Conservation (phyloP, 2,888 invertebrate genomes). For the Toxonevra muliebris region DNA sequence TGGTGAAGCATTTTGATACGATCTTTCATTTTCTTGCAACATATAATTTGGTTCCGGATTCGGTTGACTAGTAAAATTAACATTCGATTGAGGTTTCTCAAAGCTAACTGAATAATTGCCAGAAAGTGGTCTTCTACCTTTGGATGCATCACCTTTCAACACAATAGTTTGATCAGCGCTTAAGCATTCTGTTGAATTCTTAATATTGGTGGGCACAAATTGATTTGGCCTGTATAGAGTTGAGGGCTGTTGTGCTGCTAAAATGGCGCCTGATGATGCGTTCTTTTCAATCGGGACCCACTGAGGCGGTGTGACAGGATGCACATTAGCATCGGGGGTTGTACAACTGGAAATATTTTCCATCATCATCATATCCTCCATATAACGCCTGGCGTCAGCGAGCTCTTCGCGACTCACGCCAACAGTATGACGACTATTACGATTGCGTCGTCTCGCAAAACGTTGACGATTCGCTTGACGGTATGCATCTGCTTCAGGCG, state of each 20-base stretch:
- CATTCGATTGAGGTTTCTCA: conserved; percentile 17
- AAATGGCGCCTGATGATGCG: conserved; percentile 65
- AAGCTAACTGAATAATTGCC: conserved; percentile 57
- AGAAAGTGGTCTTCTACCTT: conserved; percentile 51
- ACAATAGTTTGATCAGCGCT: conserved; percentile 12
- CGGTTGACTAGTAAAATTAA: conserved; percentile 3
- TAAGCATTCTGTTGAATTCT: conserved; percentile 37
- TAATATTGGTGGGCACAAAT: conserved; percentile 53
- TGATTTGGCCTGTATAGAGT: conserved; percentile 60
- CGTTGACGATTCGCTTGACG: conserved; percentile 64
- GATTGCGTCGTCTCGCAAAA: conserved; percentile 69
- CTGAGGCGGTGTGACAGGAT: conserved; percentile 51
- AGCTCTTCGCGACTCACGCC: conserved; percentile 85
- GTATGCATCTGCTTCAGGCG: conserved; percentile 55
- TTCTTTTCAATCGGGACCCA: conserved; percentile 63
- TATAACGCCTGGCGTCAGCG: conserved; percentile 78
- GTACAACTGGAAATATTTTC: conserved; percentile 57
- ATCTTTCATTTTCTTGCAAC: conserved; percentile 49
- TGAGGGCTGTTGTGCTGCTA: conserved; percentile 36
- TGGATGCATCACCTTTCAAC: conserved; percentile 19
- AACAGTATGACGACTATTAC: conserved; percentile 80
- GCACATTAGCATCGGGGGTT: conserved; percentile 47
- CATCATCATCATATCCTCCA: conserved; percentile 72
- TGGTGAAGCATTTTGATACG: conserved; percentile 47
- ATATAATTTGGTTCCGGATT: conserved; percentile 43